Evolutionary conservation across 2,888 invertebrate species (phyloP).

Genomic region (Heliconius sara): DNA sequence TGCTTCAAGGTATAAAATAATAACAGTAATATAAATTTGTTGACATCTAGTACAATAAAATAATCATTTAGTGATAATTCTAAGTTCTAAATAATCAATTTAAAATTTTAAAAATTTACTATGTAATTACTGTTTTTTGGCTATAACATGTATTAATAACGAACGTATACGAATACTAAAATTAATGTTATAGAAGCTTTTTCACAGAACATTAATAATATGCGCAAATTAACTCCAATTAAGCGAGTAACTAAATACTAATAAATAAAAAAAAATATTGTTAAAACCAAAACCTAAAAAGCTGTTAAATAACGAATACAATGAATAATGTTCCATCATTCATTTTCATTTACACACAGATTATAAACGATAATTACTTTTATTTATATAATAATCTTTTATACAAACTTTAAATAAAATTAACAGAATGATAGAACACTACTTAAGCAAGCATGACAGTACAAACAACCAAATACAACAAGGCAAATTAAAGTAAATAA

Average conservation of each 20-base stretch:
- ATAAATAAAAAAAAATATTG: conserved; percentile 48
- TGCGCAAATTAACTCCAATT: conserved; percentile 50
- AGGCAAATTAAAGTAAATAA: conserved; percentile 71
- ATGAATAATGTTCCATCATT: conserved; percentile 46
- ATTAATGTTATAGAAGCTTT: conserved; percentile 73
- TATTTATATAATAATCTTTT: not conserved
- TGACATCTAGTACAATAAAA: not conserved
- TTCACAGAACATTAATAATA: conserved; percentile 44
- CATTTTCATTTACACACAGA: conserved; percentile 50
- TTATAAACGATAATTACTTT: not conserved
- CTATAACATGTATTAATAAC: not conserved
- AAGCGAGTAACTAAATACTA: conserved; percentile 52
- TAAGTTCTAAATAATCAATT: not conserved
- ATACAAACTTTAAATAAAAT: conserved; percentile 17
- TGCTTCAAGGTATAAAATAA: no score
- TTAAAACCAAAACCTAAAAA: conserved; percentile 52
- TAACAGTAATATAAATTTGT: no score
- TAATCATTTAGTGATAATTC: not conserved
- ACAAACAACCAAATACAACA: conserved; percentile 60
- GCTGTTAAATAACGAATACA: conserved; percentile 43
- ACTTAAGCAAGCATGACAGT: conserved; percentile 64
- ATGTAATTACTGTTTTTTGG: not conserved
- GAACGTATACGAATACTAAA: conserved; percentile 48
- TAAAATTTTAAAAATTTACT: not conserved
- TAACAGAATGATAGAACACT: conserved; percentile 55